These are phyloP conservation scores for Pararge aegeria DNA, from an alignment of 1,140 invertebrate genomes.

Conservation along the genomic window DNA sequence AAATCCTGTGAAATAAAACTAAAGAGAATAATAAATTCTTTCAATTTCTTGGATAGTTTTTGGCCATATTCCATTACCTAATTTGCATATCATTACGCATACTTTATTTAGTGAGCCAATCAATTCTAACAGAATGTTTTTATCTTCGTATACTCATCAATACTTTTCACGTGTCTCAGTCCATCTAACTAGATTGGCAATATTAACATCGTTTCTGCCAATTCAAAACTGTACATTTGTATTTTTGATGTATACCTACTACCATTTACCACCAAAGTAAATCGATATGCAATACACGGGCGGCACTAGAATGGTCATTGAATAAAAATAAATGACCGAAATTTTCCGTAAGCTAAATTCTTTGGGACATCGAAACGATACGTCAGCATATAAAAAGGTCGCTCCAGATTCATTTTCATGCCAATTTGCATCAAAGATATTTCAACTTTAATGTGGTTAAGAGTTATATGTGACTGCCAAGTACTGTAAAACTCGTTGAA, in stretches of 20 bases:
- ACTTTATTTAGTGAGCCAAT: too few species aligned
- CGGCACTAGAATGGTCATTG: background rate
- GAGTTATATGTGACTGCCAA: too few species aligned
- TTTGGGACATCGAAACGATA: background rate
- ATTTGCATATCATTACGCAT: too few species aligned
- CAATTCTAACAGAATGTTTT: too few species aligned
- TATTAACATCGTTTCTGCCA: too few species aligned
- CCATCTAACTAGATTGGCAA: too few species aligned
- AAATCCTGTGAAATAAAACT: constrained; percentile 81
- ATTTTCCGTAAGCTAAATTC: background rate
- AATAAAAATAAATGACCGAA: constrained; percentile 6
- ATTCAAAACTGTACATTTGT: too few species aligned
- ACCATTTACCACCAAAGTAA: background rate
- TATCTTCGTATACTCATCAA: too few species aligned
- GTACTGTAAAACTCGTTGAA: too few species aligned
- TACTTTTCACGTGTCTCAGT: too few species aligned
- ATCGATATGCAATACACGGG: background rate
- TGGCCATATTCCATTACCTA: background rate
- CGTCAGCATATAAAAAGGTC: background rate
- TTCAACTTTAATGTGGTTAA: too few species aligned
- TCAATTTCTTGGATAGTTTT: background rate
- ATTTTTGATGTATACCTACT: too few species aligned
- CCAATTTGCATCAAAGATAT: background rate
- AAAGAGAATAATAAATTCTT: constrained; percentile 8
- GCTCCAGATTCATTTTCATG: background rate